Evolutionary conservation across 2,797 vertebrate species (phyloP).

Genomic region (Leptoclinus maculatus): DNA sequence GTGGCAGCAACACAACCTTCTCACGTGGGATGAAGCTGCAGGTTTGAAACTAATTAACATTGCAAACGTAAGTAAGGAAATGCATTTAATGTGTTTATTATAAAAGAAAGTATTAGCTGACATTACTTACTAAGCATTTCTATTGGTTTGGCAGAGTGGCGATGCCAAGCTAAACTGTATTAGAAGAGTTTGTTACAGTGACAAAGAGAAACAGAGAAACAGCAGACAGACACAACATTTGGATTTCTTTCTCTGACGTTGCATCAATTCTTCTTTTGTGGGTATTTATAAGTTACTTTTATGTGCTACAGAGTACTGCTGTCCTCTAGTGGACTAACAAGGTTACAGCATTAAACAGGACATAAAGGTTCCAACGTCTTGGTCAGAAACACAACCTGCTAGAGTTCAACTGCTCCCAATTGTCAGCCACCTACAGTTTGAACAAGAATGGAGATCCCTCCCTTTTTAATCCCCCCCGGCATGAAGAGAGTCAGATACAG

Average conservation of each 20-base stretch:
- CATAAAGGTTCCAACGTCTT: neutral
- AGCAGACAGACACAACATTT: neutral
- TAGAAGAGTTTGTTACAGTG: neutral
- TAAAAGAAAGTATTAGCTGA: no score
- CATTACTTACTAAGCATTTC: neutral
- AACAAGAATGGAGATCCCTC: neutral
- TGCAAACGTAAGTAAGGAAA: neutral
- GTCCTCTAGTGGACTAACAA: slow-evolving; percentile 9
- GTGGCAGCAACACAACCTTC: neutral
- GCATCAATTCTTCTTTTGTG: neutral
- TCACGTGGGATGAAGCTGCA: neutral
- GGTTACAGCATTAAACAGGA: neutral
- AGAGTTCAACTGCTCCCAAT: no score
- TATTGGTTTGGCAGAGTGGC: neutral
- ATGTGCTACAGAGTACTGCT: neutral
- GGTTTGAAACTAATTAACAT: neutral
- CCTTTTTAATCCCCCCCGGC: no score
- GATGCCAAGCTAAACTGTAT: no score
- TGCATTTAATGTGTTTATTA: neutral
- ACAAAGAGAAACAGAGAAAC: neutral
- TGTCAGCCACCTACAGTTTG: no score
- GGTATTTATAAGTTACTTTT: neutral
- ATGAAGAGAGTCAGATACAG: neutral
- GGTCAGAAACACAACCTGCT: neutral
- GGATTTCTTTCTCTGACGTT: neutral